A percentile compares a stretch with the other conserved stretches of the same genome.
These are phyloP conservation scores for Neomicropteryx cornuta DNA, from an alignment of 1,140 invertebrate species.

Conservation along the genomic window DNA sequence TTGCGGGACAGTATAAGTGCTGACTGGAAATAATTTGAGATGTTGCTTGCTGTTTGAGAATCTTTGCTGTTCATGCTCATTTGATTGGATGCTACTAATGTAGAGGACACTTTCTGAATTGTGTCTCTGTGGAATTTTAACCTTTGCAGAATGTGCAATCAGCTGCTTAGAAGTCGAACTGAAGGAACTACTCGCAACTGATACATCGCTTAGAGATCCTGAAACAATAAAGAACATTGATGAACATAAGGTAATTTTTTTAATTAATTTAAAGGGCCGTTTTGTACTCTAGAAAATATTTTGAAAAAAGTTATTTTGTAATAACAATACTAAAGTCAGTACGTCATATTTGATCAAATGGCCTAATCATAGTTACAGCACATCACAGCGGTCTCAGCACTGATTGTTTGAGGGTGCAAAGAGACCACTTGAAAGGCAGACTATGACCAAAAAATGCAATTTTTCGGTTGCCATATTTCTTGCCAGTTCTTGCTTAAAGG, in stretches of 20 bases:
- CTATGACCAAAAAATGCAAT: too few species aligned
- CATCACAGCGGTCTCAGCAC: too few species aligned
- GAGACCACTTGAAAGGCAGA: too few species aligned
- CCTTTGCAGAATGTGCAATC: constrained; percentile 68
- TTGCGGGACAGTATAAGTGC: constrained; percentile 45
- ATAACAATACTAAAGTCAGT: too few species aligned
- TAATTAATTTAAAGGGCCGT: too few species aligned
- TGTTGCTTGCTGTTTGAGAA: neutral
- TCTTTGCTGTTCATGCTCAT: constrained; percentile 11
- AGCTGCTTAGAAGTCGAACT: constrained; percentile 40
- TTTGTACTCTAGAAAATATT: too few species aligned
- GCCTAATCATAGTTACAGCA: too few species aligned
- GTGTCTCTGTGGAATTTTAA: constrained; percentile 69
- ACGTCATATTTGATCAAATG: too few species aligned
- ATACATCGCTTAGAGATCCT: constrained; percentile 15
- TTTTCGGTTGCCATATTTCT: too few species aligned
- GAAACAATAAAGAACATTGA: neutral
- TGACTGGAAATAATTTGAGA: constrained; percentile 43
- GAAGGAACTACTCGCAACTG: constrained; percentile 18
- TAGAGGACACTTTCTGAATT: constrained; percentile 71
- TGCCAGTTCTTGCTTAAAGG: too few species aligned
- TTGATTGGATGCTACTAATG: constrained; percentile 31
- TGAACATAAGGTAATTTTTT: constrained; percentile 3
- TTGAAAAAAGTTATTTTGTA: too few species aligned
- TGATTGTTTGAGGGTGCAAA: too few species aligned